Base-by-base conservation (phyloP, 2,113 vertebrate genomes). In the Pelodiscus sinensis region DNA sequence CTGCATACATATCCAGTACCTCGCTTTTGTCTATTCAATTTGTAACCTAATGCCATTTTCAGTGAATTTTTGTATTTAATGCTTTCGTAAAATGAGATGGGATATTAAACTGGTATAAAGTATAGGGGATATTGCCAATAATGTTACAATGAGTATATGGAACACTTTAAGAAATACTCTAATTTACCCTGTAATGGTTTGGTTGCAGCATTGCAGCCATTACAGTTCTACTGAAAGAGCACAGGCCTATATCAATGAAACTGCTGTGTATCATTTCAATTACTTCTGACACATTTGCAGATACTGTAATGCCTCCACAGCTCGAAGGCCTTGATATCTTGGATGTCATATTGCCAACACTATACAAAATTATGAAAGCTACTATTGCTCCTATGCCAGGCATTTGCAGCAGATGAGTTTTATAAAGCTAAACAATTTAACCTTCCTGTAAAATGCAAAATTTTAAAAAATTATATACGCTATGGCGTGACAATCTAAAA, bases 21-120 rank as follows among this genome's bases (percentile, higher is more conserved):
- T 91, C 65, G 84, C 2, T 81, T 83, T 81, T 44, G 9, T 65
- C 75, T 56, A 89, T 75, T 84, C 83, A 71, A 88, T 92, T 68
- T 82, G n/a, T 51, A 80, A 88, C 60, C 58, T 94, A 78, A 86
- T 89, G n/a, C 89, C 82, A 88, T 73, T 90, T 88, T 51, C 54
- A 68, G 35, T 85, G 12, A 19, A 58, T 79, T 86, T 84, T 85
- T 44, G 65, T 44, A 50, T 15, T 1, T 54, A 92, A 73, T 35
- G 27, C 79, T 78, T 92, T 25, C 1, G 31, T 75, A 88, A 82
- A 19, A 88, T 62, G 58, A 87, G n/a, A 68, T 0, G 0, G 13
- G 29, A 77, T 90, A 96, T 92, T 93, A 95, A 87, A 88, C 58
- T 2, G 31, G 35, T 51, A 68, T 80, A 90, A 96, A 93, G 54